Base-by-base conservation (phyloP, 2,888 invertebrate genomes). In the Tenthredo distinguenda region DNA sequence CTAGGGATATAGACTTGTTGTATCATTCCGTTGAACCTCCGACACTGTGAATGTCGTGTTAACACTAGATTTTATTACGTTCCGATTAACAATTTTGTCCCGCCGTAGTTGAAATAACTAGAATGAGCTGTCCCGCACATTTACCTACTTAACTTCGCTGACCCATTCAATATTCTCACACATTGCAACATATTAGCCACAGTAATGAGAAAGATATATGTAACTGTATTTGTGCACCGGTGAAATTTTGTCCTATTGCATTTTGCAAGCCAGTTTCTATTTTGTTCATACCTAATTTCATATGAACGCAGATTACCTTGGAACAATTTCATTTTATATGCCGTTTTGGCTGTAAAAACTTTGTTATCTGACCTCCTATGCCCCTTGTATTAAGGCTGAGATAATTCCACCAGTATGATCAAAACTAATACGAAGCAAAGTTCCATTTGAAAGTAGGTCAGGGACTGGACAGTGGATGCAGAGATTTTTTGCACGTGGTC, bases 371-470 rank as follows among this genome's bases (percentile, higher is more conserved):
- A 89, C 89, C 90, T 87, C 81, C 76, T 31, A 10, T 90, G 90
- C 87, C 90, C 90, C 85, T 87, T 87, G 86, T 77, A 90, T 89
- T 89, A 86, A 87, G 88, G 86, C 85, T 86, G 77, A 89, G 90
- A 90, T 90, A 90, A 90, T 86, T 87, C 62, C 82, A 86, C 86
- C 72, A 81, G 87, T 86, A 86, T 84, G 86, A 85, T 87, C 85
- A 86, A 88, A 85, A 87, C 87, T 47, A 71, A 26, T 68, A 68
- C 55, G 55, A 88, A 88, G 89, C 89, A 88, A 88, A 90, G 90
- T 88, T 89, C 87, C 88, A 79, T n/a, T 34, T 81, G 86, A 81
- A 90, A 90, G 87, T 90, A 87, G 90, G 90, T 90, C 90, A 90
- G 86, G 88, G 88, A 86, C 89, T 85, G 47, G 58, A 62, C 62